phyloP scores from a whole-genome alignment of 2,888 invertebrate genomes.

The Panzeria rudis region DNA sequence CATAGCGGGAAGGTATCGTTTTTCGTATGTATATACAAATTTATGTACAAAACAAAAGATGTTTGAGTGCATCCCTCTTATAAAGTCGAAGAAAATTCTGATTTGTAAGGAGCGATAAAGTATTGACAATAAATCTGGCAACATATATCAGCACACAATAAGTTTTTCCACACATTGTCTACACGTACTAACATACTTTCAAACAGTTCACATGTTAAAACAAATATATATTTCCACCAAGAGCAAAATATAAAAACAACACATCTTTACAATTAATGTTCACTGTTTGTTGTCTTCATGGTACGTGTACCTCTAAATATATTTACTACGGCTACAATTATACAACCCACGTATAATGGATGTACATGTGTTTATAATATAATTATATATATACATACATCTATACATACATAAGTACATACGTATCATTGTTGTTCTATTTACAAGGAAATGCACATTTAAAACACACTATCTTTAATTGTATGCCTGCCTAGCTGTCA shows the following conservation, averaged over 20 bases:
- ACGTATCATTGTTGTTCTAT: conserved; percentile 1
- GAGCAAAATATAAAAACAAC: conserved; percentile 14
- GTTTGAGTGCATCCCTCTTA: no score
- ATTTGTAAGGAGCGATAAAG: no score
- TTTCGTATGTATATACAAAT: no score
- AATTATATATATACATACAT: neutral
- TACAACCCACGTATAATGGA: conserved; percentile 5
- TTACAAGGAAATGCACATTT: conserved; percentile 39
- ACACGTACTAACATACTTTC: neutral
- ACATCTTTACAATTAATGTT: conserved; percentile 47
- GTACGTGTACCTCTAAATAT: conserved; percentile 34
- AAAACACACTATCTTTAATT: conserved; percentile 44
- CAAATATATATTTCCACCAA: conserved; percentile 7
- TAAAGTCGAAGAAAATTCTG: no score
- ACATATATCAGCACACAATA: conserved; percentile 18
- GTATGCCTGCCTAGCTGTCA: conserved; percentile 6
- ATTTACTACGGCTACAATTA: conserved; percentile 49
- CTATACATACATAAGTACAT: neutral
- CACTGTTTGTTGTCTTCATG: conserved; percentile 45
- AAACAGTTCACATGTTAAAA: neutral
- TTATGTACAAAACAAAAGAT: no score
- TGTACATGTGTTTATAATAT: neutral
- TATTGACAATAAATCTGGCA: conserved; percentile 12
- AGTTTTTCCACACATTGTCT: conserved; percentile 33
- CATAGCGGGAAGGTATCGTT: no score